phyloP scores from a whole-genome alignment of 2,113 vertebrate genomes.

The Arvicanthis niloticus region DNA sequence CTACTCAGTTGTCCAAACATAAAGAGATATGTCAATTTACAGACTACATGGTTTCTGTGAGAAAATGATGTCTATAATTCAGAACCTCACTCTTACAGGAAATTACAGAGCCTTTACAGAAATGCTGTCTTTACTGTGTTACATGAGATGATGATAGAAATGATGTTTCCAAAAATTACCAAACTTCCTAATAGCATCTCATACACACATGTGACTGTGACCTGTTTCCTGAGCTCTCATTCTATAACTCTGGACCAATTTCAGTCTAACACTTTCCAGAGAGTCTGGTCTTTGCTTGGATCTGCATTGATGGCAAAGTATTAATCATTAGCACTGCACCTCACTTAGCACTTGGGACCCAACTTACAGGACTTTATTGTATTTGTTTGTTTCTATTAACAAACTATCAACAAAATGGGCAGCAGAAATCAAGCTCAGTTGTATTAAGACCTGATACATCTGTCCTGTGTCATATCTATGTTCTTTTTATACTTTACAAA shows the following conservation, averaged over 20 bases:
- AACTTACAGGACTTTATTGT: not conserved
- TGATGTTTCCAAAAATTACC: not conserved
- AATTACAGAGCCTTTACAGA: not conserved
- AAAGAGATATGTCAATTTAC: constrained; percentile 16
- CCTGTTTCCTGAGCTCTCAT: not conserved
- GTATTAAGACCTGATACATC: not conserved
- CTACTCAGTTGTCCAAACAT: not conserved
- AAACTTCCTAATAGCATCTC: not conserved
- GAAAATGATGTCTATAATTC: not conserved
- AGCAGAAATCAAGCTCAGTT: not conserved
- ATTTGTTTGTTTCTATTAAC: constrained; percentile 8
- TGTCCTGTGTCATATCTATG: not conserved
- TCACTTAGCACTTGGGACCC: not conserved
- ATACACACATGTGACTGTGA: not conserved
- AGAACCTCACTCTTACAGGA: not conserved
- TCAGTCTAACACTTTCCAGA: not conserved
- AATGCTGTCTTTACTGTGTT: not conserved
- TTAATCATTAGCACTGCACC: not conserved
- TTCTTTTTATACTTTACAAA: not conserved
- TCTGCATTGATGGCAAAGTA: not conserved
- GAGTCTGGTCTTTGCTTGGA: not conserved
- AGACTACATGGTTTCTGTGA: not conserved
- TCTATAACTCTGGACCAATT: not conserved
- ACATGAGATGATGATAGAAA: not conserved
- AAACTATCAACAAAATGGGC: not conserved